Percentiles rank a stretch among this genome's conserved stretches.
phyloP scores from a whole-genome alignment of 2,888 invertebrate genomes.

The Pecten maximus region DNA sequence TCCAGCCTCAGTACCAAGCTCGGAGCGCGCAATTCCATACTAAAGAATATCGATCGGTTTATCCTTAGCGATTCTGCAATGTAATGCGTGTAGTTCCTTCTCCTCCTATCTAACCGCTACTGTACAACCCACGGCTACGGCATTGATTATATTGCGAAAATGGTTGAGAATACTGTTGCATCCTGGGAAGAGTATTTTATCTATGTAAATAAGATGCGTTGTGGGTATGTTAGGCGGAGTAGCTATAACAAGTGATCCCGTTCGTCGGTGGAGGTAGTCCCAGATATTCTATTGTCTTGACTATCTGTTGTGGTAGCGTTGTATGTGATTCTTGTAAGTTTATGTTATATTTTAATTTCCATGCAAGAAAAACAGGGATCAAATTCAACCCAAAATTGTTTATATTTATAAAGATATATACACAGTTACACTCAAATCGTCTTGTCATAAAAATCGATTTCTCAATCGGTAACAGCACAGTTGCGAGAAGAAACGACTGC shows the following conservation, averaged over 20 bases:
- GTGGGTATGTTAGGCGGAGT: background rate
- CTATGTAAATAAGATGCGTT: constrained; percentile 60
- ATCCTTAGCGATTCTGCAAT: background rate
- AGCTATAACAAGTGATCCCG: background rate
- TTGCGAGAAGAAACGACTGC: background rate
- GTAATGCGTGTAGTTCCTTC: background rate
- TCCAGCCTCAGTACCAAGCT: background rate
- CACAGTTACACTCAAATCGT: background rate
- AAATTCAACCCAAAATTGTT: background rate
- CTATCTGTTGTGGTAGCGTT: constrained; percentile 11
- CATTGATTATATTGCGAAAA: constrained; percentile 47
- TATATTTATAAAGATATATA: background rate
- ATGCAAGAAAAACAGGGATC: constrained; percentile 39
- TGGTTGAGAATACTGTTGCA: constrained; percentile 63
- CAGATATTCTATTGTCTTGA: background rate
- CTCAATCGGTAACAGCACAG: background rate
- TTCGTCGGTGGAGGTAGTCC: background rate
- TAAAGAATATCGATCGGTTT: background rate
- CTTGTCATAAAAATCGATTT: background rate
- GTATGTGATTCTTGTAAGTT: background rate
- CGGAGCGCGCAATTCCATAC: background rate
- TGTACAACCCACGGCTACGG: background rate
- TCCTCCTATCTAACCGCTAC: background rate
- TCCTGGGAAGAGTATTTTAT: constrained; percentile 59
- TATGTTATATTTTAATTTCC: constrained; percentile 7